These are phyloP conservation scores for Cydia pomonella DNA, from an alignment of 1,140 invertebrate genomes.

Conservation along the genomic window DNA sequence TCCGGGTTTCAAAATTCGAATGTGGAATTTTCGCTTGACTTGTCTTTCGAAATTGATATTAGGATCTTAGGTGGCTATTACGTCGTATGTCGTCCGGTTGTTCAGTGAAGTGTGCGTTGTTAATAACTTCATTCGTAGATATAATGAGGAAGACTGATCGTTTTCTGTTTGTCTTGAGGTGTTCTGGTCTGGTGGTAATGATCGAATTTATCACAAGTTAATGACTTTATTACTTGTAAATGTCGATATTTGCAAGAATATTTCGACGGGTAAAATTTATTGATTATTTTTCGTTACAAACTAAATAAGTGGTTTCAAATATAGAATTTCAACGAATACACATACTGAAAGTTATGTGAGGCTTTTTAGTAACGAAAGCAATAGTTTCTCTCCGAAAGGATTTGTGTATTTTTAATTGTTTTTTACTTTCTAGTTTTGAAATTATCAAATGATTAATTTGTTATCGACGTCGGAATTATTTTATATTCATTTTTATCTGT, in stretches of 20 bases:
- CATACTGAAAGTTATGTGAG: no score
- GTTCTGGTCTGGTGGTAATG: constrained; percentile 42
- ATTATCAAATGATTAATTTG: no score
- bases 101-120: constrained; percentile 66
- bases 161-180: constrained; percentile 38
- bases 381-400: no score
- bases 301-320: not conserved
- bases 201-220: constrained; percentile 18
- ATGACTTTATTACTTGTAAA: not conserved
- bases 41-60: constrained; percentile 73
- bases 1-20: constrained; percentile 62
- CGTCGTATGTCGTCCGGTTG: constrained; percentile 74
- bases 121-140: constrained; percentile 77
- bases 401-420: no score
- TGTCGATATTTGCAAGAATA: not conserved
- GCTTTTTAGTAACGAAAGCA: no score
- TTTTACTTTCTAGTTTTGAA: no score
- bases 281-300: not conserved
- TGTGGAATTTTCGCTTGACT: constrained; percentile 51
- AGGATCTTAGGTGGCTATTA: constrained; percentile 71
- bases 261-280: not conserved
- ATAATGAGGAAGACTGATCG: constrained; percentile 54
- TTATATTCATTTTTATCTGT: no score
- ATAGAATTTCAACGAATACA: not conserved
- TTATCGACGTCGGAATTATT: no score